Evolutionary conservation across 2,888 invertebrate genomes (phyloP).

Genomic region (Macaria notata): DNA sequence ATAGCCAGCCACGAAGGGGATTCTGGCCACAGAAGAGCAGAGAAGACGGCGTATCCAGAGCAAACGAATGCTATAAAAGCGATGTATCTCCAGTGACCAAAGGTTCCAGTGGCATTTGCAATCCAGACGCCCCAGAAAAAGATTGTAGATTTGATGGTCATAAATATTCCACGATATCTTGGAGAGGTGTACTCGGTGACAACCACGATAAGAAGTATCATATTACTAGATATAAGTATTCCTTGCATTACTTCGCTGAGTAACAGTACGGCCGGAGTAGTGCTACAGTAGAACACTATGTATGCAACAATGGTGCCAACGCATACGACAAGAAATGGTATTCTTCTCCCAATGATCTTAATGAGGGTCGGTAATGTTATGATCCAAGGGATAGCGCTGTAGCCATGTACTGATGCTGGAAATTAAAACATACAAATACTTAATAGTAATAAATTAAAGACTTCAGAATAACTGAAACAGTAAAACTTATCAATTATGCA

Average conservation of each 20-base stretch:
- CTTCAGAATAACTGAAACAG: too few species aligned
- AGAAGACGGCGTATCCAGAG: conserved; percentile 28
- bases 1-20: conserved; percentile 43
- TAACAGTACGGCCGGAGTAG: conserved; percentile 34
- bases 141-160: conserved; percentile 38
- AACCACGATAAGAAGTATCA: conserved; percentile 28
- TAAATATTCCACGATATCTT: conserved; percentile 38
- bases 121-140: conserved; percentile 41
- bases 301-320: conserved; percentile 29
- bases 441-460: too few species aligned
- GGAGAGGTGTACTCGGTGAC: conserved; percentile 42
- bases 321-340: conserved; percentile 29
- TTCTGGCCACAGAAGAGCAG: conserved; percentile 33
- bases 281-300: conserved; percentile 37
- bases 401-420: conserved; percentile 30
- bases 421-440: not conserved
- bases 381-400: conserved; percentile 33
- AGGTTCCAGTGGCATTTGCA: conserved; percentile 42
- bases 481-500: too few species aligned
- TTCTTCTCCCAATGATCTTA: conserved; percentile 30
- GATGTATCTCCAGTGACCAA: conserved; percentile 36
- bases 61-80: conserved; percentile 33
- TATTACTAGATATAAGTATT: conserved; percentile 21
- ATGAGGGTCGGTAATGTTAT: conserved; percentile 30
- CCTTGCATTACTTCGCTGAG: conserved; percentile 40